phyloP scores from a whole-genome alignment of 2,888 invertebrate species.

The Limnephilus marmoratus region DNA sequence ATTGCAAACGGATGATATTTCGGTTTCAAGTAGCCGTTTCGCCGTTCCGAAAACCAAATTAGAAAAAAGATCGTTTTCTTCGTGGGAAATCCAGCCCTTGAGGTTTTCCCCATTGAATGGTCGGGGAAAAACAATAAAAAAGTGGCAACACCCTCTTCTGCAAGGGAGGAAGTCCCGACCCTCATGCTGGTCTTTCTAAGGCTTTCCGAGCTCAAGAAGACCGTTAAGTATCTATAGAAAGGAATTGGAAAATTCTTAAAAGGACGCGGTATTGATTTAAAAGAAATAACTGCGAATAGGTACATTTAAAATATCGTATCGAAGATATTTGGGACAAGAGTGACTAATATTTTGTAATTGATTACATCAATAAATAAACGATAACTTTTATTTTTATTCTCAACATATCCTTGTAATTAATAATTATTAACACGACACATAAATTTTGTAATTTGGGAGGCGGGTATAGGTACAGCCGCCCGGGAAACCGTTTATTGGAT shows the following conservation, averaged over 20 bases:
- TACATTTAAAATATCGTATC: background rate
- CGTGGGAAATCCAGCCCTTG: constrained; percentile 16
- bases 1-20: background rate
- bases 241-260: background rate
- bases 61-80: constrained; percentile 11
- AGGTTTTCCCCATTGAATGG: constrained; percentile 6
- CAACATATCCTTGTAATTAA: too few species aligned
- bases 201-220: constrained; percentile 2
- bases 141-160: background rate
- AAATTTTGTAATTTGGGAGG: too few species aligned
- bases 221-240: background rate
- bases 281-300: background rate
- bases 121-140: background rate
- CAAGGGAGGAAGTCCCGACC: background rate
- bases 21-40: background rate
- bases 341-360: too few species aligned
- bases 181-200: background rate
- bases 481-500: too few species aligned
- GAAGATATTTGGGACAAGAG: background rate
- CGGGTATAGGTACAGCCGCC: too few species aligned
- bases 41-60: constrained; percentile 18
- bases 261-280: background rate
- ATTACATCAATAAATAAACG: too few species aligned
- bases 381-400: too few species aligned
- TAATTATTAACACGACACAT: too few species aligned